These are phyloP conservation scores for Pedionomus torquatus DNA, from an alignment of 2,113 vertebrate species.

Conservation along the genomic window DNA sequence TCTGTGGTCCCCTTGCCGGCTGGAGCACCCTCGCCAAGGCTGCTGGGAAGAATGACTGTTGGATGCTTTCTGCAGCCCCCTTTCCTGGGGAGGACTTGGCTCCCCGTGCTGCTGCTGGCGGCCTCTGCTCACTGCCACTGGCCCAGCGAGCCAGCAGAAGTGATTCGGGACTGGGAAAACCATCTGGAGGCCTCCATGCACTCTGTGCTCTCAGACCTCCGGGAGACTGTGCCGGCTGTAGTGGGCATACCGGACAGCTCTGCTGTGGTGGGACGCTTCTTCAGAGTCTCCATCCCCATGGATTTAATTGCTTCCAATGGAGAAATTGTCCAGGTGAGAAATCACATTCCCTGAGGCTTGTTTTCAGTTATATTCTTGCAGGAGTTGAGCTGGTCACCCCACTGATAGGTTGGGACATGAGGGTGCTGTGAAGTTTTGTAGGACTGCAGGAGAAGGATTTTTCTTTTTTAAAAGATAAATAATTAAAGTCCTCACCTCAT, in stretches of 20 bases:
- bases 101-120: slow-evolving; percentile 77
- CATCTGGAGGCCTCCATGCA: slow-evolving; percentile 94
- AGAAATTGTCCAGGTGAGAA: slow-evolving; percentile 86
- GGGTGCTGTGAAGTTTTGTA: not conserved
- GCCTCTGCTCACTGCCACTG: slow-evolving; percentile 72
- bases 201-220: slow-evolving; percentile 84
- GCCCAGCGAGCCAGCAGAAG: slow-evolving; percentile 76
- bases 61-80: slow-evolving; percentile 67
- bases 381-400: rapidly evolving
- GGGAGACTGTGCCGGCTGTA: slow-evolving; percentile 74
- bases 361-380: not conserved
- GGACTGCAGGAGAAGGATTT: not conserved
- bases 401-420: not conserved
- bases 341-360: rapidly evolving
- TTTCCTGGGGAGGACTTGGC: slow-evolving; percentile 80
- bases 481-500: not conserved
- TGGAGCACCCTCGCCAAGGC: not conserved
- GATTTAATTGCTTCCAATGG: slow-evolving; percentile 77
- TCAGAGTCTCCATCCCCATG: slow-evolving; percentile 84
- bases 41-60: slow-evolving; percentile 74
- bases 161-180: slow-evolving; percentile 82
- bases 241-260: slow-evolving; percentile 88
- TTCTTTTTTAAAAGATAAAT: too few relatives aligned
- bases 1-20: not conserved
- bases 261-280: slow-evolving; percentile 87